A percentile compares a stretch with the other conserved stretches of the same genome.
Evolutionary conservation across 2,113 vertebrate genomes (phyloP).

Genomic region (Ochotona princeps): DNA sequence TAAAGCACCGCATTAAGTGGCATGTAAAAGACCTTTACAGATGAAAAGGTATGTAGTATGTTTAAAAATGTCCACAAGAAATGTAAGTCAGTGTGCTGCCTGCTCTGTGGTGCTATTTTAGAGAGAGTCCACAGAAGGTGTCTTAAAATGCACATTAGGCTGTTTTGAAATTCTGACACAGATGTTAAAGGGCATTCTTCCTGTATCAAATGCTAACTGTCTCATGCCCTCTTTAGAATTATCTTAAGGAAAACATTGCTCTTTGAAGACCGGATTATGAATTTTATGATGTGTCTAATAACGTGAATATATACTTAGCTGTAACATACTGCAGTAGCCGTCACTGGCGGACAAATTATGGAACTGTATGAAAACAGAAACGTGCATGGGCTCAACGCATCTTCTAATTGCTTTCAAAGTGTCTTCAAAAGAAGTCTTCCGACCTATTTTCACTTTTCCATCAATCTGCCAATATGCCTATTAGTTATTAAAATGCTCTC

Average conservation of each 20-base stretch:
- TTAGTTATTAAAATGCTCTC: background rate
- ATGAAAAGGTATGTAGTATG: background rate
- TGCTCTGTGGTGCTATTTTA: background rate
- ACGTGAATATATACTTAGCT: background rate
- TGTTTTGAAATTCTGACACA: conserved; percentile 33
- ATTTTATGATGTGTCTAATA: background rate
- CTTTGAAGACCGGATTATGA: background rate
- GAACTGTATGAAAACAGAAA: background rate
- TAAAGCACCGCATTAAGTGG: conserved; percentile 1
- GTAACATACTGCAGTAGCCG: background rate
- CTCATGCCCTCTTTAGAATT: background rate
- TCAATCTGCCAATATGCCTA: background rate
- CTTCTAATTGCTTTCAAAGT: background rate
- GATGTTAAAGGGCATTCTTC: background rate
- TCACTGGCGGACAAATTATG: background rate
- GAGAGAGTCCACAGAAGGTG: background rate
- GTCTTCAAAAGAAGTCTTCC: background rate
- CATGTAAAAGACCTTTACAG: conserved; percentile 45
- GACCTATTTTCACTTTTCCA: background rate
- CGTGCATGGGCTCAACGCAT: background rate
- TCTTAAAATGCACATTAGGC: background rate
- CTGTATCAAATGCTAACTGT: background rate
- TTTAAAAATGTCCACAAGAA: background rate
- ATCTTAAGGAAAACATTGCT: background rate
- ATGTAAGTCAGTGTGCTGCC: background rate